Conservation (phyloP, 2,113 vertebrate genomes). For the Perccottus glenii region DNA sequence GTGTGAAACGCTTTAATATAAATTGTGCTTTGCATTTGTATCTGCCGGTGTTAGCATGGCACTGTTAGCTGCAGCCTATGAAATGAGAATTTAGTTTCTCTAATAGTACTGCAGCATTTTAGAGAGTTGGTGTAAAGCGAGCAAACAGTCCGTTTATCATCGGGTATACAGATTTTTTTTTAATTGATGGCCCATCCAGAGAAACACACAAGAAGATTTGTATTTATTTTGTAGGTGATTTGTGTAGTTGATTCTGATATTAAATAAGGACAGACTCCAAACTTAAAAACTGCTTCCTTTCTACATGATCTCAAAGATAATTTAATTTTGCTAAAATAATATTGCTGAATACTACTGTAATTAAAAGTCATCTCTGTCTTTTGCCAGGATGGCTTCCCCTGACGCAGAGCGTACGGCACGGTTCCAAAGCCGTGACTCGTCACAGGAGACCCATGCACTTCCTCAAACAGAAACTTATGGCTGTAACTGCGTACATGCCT, state of each 20-base stretch:
- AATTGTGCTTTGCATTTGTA: background rate
- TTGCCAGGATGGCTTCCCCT: conserved; percentile 84
- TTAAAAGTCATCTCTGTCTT: background rate
- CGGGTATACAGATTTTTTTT: background rate
- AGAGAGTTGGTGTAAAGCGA: too few species aligned
- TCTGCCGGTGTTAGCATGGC: conserved; percentile 9
- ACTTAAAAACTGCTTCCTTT: too few species aligned
- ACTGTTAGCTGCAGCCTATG: background rate
- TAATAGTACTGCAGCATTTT: too few species aligned
- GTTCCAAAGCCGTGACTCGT: conserved; percentile 92
- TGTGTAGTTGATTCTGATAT: too few species aligned
- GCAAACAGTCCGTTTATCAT: background rate
- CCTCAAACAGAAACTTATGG: conserved; percentile 89
- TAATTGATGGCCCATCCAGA: too few species aligned
- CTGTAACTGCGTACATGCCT: conserved; percentile 86
- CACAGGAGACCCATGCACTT: conserved; percentile 87
- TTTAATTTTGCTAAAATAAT: too few species aligned
- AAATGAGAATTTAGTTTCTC: too few species aligned
- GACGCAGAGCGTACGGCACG: conserved; percentile 80
- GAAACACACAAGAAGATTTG: too few species aligned
- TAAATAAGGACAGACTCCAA: too few species aligned
- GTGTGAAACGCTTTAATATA: background rate
- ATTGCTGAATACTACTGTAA: too few species aligned
- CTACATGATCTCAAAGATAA: too few species aligned
- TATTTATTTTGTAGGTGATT: too few species aligned